phyloP scores from a whole-genome alignment of 2,113 vertebrate genomes.

The Athene cunicularia region DNA sequence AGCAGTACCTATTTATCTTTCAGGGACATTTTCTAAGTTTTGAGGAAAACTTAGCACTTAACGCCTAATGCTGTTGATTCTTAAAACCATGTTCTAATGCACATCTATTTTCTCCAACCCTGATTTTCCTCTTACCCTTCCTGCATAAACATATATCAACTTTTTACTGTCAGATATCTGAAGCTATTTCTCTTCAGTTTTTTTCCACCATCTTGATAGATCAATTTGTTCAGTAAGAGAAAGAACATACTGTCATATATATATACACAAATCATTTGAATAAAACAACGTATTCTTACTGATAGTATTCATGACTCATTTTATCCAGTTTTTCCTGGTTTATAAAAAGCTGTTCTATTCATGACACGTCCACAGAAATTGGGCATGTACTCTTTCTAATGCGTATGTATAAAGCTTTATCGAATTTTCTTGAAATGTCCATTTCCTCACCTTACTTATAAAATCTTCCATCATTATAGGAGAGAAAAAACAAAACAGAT shows the following conservation, averaged over 20 bases:
- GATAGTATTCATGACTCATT: not conserved
- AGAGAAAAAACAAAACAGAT: not conserved
- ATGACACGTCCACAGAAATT: not conserved
- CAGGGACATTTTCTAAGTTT: not conserved
- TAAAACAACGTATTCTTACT: not conserved
- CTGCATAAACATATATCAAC: not conserved
- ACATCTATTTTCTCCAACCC: not conserved
- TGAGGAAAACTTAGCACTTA: not conserved
- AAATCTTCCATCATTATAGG: not conserved
- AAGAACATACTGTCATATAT: not conserved
- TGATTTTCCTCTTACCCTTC: not conserved
- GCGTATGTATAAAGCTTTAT: not conserved
- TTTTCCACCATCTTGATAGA: not conserved
- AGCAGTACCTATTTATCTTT: not conserved
- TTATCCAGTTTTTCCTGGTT: not conserved
- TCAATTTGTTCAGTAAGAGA: not conserved
- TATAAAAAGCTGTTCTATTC: not conserved
- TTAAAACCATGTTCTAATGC: not conserved
- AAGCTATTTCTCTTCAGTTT: not conserved
- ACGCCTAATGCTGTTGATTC: not conserved
- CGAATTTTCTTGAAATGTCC: not conserved
- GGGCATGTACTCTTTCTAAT: not conserved
- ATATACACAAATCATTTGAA: not conserved
- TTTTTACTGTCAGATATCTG: not conserved
- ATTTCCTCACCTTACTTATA: not conserved